phyloP scores from a whole-genome alignment of 2,797 vertebrate species.

The Vireo griseus region DNA sequence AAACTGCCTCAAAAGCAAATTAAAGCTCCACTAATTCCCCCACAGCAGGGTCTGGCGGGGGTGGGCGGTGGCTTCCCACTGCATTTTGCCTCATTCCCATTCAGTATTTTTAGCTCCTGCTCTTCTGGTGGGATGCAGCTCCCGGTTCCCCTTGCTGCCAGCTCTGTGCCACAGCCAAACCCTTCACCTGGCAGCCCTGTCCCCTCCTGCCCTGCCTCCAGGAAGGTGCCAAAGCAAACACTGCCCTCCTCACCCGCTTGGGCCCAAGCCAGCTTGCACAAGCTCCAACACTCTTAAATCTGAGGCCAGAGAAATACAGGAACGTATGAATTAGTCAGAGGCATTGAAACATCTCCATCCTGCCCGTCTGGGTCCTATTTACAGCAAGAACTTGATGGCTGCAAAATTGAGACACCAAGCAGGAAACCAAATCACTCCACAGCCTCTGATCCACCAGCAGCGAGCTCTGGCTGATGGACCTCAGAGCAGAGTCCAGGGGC shows the following conservation, averaged over 20 bases:
- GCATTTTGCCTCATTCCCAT: background rate
- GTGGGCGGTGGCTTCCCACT: background rate
- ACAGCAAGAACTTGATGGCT: background rate
- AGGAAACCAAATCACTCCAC: background rate
- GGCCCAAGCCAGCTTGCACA: background rate
- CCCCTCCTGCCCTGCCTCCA: background rate
- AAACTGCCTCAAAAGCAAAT: background rate
- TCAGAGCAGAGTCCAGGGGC: rapidly evolving
- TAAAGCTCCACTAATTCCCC: background rate
- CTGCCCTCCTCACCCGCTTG: background rate
- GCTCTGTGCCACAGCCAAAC: background rate
- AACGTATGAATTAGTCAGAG: background rate
- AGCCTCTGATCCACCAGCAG: rapidly evolving
- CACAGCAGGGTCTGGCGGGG: background rate
- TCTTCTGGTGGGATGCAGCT: background rate
- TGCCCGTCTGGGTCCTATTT: background rate
- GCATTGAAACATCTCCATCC: background rate
- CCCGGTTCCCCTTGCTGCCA: background rate
- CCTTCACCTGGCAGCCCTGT: background rate
- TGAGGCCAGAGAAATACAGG: background rate
- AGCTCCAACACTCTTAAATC: background rate
- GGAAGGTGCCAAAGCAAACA: background rate
- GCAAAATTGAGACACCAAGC: background rate
- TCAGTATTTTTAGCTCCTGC: background rate
- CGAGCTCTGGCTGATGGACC: rapidly evolving